Percentiles rank a stretch among this genome's conserved stretches.
phyloP scores from a whole-genome alignment of 1,140 invertebrate genomes.

The Caenorhabditis inopinata region DNA sequence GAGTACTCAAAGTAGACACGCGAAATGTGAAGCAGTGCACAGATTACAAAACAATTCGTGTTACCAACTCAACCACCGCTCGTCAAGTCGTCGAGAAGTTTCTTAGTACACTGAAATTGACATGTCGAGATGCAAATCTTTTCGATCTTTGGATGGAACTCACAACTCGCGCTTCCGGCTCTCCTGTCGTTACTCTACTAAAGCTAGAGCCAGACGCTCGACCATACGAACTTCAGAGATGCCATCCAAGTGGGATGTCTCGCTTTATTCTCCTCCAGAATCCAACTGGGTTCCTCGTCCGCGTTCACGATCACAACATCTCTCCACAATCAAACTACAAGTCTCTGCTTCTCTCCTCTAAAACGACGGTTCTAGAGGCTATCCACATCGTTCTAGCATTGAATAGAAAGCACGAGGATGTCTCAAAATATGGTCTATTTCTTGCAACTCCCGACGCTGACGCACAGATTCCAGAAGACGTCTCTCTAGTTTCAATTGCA shows the following conservation, averaged over 20 bases:
- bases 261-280: conserved; percentile 46
- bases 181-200: conserved; percentile 21
- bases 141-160: conserved; percentile 48
- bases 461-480: conserved; percentile 43
- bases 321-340: conserved; percentile 51
- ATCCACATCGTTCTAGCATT: conserved; percentile 37
- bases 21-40: conserved; percentile 40
- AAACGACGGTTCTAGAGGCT: conserved; percentile 38
- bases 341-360: conserved; percentile 40
- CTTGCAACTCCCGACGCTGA: conserved; percentile 29
- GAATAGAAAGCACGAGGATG: conserved; percentile 36
- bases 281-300: conserved; percentile 39
- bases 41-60: conserved; percentile 48
- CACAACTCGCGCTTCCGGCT: conserved; percentile 20
- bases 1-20: conserved; percentile 46
- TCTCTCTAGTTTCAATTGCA: conserved; percentile 35
- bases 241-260: conserved; percentile 47
- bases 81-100: conserved; percentile 40
- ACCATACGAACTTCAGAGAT: conserved; percentile 50
- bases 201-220: conserved; percentile 35
- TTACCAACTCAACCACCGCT: conserved; percentile 41
- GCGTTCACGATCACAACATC: conserved; percentile 48
- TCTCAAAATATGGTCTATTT: conserved; percentile 30
- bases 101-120: conserved; percentile 44
- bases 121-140: conserved; percentile 45